These are phyloP conservation scores for Isichthys henryi DNA, from an alignment of 2,113 vertebrate species.

Conservation along the genomic window DNA sequence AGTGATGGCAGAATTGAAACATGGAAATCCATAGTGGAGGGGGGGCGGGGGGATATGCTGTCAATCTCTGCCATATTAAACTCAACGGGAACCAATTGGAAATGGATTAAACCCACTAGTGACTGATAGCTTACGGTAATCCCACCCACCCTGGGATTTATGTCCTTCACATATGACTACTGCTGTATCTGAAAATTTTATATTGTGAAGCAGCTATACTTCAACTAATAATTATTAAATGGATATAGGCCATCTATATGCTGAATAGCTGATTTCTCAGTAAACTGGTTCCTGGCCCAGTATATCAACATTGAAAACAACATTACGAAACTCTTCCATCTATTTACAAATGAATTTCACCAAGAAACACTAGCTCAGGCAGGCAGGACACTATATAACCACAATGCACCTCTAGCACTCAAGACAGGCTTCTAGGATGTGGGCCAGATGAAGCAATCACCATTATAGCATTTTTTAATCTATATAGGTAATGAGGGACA, in stretches of 20 bases:
- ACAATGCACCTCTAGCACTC: background rate
- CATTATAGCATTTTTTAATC: background rate
- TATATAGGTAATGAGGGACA: background rate
- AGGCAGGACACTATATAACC: background rate
- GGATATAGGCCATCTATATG: background rate
- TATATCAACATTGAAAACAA: background rate
- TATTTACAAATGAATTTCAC: background rate
- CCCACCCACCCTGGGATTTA: background rate
- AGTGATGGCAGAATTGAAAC: background rate
- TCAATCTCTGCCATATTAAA: background rate
- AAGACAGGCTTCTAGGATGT: background rate
- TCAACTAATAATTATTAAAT: background rate
- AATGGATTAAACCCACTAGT: background rate
- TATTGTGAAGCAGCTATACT: background rate
- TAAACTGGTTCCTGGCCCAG: background rate
- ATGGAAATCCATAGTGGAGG: background rate
- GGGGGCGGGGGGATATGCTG: background rate
- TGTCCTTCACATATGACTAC: background rate
- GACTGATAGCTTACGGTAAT: background rate
- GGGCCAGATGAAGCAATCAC: background rate
- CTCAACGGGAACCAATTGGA: background rate
- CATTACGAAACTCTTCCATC: background rate
- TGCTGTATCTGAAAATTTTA: background rate
- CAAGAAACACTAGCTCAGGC: background rate
- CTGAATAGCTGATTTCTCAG: background rate